Evolutionary conservation across 2,113 vertebrate genomes (phyloP).

Genomic region (Oncorhynchus kisutch): DNA sequence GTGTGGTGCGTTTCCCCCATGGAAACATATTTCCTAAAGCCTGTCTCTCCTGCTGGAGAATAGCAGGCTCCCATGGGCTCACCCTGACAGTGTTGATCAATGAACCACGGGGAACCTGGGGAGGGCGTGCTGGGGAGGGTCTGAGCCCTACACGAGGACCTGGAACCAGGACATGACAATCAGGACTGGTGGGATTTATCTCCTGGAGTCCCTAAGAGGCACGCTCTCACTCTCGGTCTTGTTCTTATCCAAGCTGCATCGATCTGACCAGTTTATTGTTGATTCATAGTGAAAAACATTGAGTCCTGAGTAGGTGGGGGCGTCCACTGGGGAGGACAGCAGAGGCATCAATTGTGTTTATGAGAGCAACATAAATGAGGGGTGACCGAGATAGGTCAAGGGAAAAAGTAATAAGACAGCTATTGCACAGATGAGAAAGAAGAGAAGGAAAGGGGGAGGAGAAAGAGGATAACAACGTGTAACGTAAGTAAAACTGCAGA

Average conservation of each 20-base stretch:
- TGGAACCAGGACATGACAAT: constrained; percentile 24
- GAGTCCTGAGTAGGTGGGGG: too few species aligned
- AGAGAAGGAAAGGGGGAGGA: neutral
- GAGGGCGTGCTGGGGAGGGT: neutral
- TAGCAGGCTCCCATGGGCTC: neutral
- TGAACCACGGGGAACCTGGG: neutral
- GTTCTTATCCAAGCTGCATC: too few species aligned
- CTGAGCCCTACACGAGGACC: neutral
- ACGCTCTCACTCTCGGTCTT: neutral
- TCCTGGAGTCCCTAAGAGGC: neutral
- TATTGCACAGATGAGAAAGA: too few species aligned
- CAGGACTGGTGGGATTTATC: neutral
- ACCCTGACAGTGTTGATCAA: constrained; percentile 11
- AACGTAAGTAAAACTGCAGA: too few species aligned
- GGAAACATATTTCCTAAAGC: neutral
- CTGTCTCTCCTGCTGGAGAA: neutral
- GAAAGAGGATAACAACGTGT: too few species aligned
- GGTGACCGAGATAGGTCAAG: neutral
- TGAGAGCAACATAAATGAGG: neutral
- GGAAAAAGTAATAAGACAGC: neutral
- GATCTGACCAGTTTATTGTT: neutral
- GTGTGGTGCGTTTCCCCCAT: neutral
- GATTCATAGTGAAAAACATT: neutral
- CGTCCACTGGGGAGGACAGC: too few species aligned
- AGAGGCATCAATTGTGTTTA: too few species aligned